A percentile compares a stretch with the other conserved stretches of the same genome.
Conservation (phyloP, 2,113 vertebrate genomes). For the Halcyon malimbica region DNA sequence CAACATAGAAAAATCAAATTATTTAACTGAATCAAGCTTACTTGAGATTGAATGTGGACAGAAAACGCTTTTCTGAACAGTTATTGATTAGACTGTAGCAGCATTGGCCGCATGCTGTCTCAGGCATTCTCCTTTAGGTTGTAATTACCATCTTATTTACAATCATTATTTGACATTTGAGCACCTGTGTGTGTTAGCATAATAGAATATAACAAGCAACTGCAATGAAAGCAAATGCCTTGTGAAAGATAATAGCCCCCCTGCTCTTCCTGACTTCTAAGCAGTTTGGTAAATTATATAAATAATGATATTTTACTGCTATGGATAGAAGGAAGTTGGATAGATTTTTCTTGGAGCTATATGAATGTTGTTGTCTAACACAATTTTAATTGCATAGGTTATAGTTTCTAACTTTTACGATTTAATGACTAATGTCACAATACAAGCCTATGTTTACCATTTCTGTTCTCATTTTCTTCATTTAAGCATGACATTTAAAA, state of each 20-base stretch:
- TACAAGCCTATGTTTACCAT: neutral
- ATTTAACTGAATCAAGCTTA: neutral
- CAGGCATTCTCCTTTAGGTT: neutral
- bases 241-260: neutral
- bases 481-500: neutral
- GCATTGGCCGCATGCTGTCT: neutral
- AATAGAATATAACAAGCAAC: neutral
- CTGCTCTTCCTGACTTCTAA: neutral
- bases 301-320: neutral
- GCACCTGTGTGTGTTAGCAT: neutral
- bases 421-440: neutral
- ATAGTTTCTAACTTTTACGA: neutral
- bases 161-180: constrained; percentile 8
- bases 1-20: constrained; percentile 11
- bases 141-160: constrained; percentile 9
- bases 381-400: neutral
- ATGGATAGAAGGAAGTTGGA: neutral
- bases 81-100: constrained; percentile 34
- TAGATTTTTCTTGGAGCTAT: neutral
- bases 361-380: neutral
- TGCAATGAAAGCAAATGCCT: neutral
- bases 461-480: neutral
- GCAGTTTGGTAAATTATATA: neutral
- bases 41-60: neutral
- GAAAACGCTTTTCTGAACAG: neutral